Conservation (phyloP, 2,797 vertebrate genomes). For the Falco concolor region DNA sequence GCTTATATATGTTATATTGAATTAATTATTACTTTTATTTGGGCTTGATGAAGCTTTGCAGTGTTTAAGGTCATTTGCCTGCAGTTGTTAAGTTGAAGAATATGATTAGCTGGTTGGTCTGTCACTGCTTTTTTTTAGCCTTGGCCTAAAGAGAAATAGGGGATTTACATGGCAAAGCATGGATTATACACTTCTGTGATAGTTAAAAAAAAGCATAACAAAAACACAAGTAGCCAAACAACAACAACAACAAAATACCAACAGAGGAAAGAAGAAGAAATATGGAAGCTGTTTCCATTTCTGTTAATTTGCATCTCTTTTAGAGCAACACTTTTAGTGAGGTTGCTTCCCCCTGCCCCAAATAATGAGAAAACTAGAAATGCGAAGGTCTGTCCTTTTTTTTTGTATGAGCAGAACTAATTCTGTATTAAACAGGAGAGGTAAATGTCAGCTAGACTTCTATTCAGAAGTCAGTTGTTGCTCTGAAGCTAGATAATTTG, state of each 20-base stretch:
- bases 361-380: background rate
- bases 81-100: background rate
- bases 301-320: background rate
- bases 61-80: background rate
- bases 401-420: background rate
- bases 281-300: background rate
- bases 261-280: background rate
- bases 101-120: background rate
- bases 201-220: background rate
- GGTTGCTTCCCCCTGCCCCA: background rate
- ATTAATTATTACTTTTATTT: constrained; percentile 6
- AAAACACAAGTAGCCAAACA: background rate
- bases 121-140: background rate
- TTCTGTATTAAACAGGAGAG: background rate
- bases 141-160: background rate
- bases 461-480: background rate
- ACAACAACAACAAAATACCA: background rate
- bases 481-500: background rate
- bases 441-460: background rate
- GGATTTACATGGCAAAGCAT: background rate
- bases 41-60: background rate
- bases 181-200: background rate
- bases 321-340: background rate
- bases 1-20: background rate
- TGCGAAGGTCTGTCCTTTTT: background rate